phyloP scores from a whole-genome alignment of 2,888 invertebrate species.

The Timema podura region DNA sequence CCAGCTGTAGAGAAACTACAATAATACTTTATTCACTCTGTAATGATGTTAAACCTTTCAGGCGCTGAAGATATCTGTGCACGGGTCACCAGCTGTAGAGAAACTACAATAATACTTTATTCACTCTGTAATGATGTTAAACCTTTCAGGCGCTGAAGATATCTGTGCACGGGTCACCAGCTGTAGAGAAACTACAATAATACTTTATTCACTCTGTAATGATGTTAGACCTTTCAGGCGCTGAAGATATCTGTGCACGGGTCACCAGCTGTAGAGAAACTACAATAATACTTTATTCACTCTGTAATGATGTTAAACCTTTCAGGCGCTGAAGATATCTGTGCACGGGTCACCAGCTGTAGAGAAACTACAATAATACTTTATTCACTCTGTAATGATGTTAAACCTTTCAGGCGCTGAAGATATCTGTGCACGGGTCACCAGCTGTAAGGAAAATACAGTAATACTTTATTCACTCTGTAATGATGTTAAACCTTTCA shows the following conservation, averaged over 20 bases:
- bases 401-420: conserved; percentile 48
- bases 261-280: conserved; percentile 63
- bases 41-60: conserved; percentile 34
- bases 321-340: conserved; percentile 54
- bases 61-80: conserved; percentile 56
- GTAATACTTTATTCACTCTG: no score
- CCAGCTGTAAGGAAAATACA: conserved; percentile 64
- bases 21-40: no score
- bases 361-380: no score
- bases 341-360: conserved; percentile 63
- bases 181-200: conserved; percentile 63
- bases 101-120: no score
- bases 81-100: conserved; percentile 63
- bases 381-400: no score
- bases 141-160: conserved; percentile 51
- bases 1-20: conserved; percentile 64
- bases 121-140: no score
- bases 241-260: conserved; percentile 60
- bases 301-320: neutral
- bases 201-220: no score
- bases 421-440: conserved; percentile 59
- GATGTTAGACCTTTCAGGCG: conserved; percentile 42
- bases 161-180: conserved; percentile 61
- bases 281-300: no score
- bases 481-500: conserved; percentile 34